phyloP scores from a whole-genome alignment of 2,888 invertebrate species.

The Panorpa germanica region DNA sequence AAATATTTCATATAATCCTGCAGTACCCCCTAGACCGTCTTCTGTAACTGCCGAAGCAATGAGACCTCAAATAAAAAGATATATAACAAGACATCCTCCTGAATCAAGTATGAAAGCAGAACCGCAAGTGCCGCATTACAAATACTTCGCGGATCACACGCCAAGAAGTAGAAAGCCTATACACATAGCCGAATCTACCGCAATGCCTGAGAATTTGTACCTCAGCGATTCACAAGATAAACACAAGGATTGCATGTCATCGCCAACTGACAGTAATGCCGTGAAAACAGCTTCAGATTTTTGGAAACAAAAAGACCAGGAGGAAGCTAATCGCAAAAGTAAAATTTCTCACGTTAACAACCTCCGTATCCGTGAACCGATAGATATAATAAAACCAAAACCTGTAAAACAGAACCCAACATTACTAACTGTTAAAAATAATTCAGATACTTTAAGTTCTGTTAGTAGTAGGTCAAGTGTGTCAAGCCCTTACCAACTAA shows the following conservation, averaged over 20 bases:
- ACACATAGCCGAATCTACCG: constrained; percentile 35
- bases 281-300: constrained; percentile 36
- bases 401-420: constrained; percentile 20
- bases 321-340: too few species aligned
- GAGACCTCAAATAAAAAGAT: too few species aligned
- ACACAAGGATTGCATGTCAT: constrained; percentile 20
- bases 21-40: constrained; percentile 27
- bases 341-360: too few species aligned
- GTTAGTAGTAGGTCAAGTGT: too few species aligned
- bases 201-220: constrained; percentile 26
- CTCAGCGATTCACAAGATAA: constrained; percentile 31
- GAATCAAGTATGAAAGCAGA: constrained; percentile 24
- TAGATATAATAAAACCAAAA: constrained; percentile 17
- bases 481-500: too few species aligned
- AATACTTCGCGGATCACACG: constrained; percentile 51
- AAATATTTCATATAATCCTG: too few species aligned
- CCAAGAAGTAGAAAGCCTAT: constrained; percentile 56
- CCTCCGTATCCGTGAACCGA: too few species aligned
- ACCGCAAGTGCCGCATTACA: constrained; percentile 29
- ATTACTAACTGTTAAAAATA: too few species aligned
- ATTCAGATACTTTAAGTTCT: too few species aligned
- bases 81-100: too few species aligned
- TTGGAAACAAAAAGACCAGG: constrained; percentile 41
- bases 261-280: constrained; percentile 10
- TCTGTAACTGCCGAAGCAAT: constrained; percentile 31